Percentiles rank a stretch among this genome's conserved stretches.
Conservation (phyloP, 2,888 invertebrate genomes). For the Aphodius granarius region DNA sequence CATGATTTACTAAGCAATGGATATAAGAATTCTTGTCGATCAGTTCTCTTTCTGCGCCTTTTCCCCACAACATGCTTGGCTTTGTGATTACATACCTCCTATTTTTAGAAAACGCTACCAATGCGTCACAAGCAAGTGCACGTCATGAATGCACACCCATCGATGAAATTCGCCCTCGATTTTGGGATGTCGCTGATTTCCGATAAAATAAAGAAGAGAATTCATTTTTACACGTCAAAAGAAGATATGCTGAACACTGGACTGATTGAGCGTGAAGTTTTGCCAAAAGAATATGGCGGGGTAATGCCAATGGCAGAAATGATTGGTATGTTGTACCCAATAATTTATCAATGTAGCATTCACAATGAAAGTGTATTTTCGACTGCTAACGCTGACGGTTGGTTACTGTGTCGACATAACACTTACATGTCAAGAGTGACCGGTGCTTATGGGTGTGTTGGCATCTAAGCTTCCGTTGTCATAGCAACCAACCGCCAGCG, state of each 20-base stretch:
- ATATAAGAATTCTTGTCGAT: too few relatives aligned
- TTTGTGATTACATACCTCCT: background rate
- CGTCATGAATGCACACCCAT: conserved; percentile 73
- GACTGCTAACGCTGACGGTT: too few relatives aligned
- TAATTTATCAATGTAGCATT: too few relatives aligned
- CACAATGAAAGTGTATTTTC: too few relatives aligned
- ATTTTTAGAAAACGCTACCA: conserved; percentile 69
- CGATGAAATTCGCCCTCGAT: conserved; percentile 74
- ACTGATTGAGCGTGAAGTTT: conserved; percentile 51
- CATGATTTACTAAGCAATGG: too few relatives aligned
- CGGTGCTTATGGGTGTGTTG: too few relatives aligned
- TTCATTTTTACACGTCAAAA: conserved; percentile 65
- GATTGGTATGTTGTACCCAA: conserved; percentile 63
- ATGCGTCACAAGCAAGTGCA: conserved; percentile 80
- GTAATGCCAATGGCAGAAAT: conserved; percentile 80
- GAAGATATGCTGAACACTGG: conserved; percentile 58
- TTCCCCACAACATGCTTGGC: background rate
- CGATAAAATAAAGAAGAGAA: conserved; percentile 73
- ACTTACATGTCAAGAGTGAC: too few relatives aligned
- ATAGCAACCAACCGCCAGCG: too few relatives aligned
- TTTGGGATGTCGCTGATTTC: conserved; percentile 77
- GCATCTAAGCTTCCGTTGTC: too few relatives aligned
- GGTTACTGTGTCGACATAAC: too few relatives aligned
- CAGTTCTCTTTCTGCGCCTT: too few relatives aligned
- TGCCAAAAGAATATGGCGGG: conserved; percentile 84